Evolutionary conservation across 2,797 vertebrate genomes (phyloP).

Genomic region (Triplophysa yarkandensis): DNA sequence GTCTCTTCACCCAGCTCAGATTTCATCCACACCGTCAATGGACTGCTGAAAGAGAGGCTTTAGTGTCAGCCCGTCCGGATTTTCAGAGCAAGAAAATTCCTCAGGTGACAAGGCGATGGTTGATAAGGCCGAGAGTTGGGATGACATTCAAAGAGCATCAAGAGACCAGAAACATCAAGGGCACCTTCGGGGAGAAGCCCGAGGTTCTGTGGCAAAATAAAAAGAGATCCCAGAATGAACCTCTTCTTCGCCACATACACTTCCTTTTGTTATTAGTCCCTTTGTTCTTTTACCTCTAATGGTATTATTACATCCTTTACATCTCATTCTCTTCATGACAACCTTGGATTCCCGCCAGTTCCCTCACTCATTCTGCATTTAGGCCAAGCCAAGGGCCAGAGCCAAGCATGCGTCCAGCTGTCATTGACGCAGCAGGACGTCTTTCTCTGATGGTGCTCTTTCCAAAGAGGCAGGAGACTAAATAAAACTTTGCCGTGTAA

Average conservation of each 20-base stretch:
- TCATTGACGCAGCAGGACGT: conserved; percentile 1
- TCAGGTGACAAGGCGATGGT: conserved; percentile 60
- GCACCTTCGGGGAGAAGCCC: conserved; percentile 58
- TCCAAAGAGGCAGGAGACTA: background rate
- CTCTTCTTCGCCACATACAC: background rate
- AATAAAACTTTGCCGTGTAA: background rate
- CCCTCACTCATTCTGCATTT: conserved; percentile 33
- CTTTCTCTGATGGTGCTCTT: background rate
- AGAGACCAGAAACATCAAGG: conserved; percentile 57
- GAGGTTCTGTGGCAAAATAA: conserved; percentile 44
- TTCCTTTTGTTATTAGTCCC: conserved; percentile 13
- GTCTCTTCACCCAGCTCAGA: conserved; percentile 62
- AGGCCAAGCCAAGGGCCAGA: conserved; percentile 10
- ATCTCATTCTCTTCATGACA: conserved; percentile 13
- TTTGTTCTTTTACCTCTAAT: conserved; percentile 37
- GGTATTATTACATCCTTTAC: conserved; percentile 30
- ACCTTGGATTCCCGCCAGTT: conserved; percentile 31
- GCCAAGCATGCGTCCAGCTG: conserved; percentile 12
- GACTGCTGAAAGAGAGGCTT: conserved; percentile 60
- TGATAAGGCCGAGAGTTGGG: conserved; percentile 45
- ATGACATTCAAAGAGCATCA: conserved; percentile 40
- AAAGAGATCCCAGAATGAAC: conserved; percentile 4
- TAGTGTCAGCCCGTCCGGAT: conserved; percentile 59
- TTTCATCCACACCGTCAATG: conserved; percentile 58
- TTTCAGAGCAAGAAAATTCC: conserved; percentile 56